Evolutionary conservation across 2,888 invertebrate species (phyloP), one percentile per base, ranked within the genome.

Genomic region (Malacosoma neustria): DNA sequence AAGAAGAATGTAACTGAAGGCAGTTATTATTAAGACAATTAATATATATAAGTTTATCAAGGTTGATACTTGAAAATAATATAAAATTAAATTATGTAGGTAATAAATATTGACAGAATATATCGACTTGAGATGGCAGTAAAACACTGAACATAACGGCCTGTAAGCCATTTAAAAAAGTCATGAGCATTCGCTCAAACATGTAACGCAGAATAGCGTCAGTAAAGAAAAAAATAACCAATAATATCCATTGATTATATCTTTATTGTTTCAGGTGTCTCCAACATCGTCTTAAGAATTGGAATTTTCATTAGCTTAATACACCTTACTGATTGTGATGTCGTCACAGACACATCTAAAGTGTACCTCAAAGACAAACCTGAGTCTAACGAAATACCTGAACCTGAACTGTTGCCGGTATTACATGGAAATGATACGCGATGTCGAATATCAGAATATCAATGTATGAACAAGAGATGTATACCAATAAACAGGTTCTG

Each of bases 401-500:
- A 80, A 42, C 79, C 84, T 11, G 79, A 81, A 50, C 53, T 70
- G 9, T 55, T 86, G 34, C 81, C 82, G 3, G 76, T 84, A 14
- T 48, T 81, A 14, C 86, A 81, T 45, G 79, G 71, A 29, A 82
- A 85, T 38, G 81, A 80, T 42, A 79, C 84, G 29, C 71, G 82
- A 54, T 92, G 92, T 67, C 88, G 89, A 42, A 84, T 90, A 52
- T 90, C 91, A 4, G 92, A 92, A 65, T 91, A 90, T 67, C 80
- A 87, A 48, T 92, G 92, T 62, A 72, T 81, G 39, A 91, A 90
- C 72, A 90, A 90, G 49, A 87, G 87, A 54, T 92, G 92, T 62
- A 81, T 92, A 43, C 86, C 87, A 30, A 87, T 92, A 49, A 93
- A 92, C 75, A 88, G 90, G 67, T 94, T 89, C 70, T 94, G 94